Evolutionary conservation across 2,113 vertebrate genomes (phyloP), one percentile per base, ranked within the genome.

Genomic region (Eidolon helvum): DNA sequence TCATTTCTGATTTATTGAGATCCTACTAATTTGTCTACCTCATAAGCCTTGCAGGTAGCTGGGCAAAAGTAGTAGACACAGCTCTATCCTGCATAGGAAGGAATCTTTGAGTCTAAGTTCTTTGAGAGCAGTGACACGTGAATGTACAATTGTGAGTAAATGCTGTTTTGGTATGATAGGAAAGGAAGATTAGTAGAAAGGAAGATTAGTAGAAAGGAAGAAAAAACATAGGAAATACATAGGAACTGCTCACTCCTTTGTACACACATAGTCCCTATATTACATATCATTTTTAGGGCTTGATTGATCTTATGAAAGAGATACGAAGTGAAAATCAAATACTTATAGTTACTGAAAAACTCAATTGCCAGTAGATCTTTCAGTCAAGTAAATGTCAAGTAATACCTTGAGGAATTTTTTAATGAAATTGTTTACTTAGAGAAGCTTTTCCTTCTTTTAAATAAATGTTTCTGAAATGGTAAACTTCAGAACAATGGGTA

Each of bases 391-490:
- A 57, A 82, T 74, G 45, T 35, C 77, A 91, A 59, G 28, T 3
- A 75, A 63, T 75, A 69, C 18, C 30, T 78, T 75, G 43, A 87
- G 33, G 63, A 79, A 38, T 50, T 84, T 55, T 19, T 2, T 33
- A 90, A 66, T 77, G 15, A 84, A 82, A 65, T 40, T n/a, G 19
- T 28, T 28, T 79, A 33, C 9, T 66, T 83, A 87, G 59, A 74
- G 43, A 95, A 63, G 68, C 19, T 82, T 95, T 90, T 10, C 45
- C 30, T 78, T 80, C 57, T 45, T 72, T 91, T 38, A 90, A 57
- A 68, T 68, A 82, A 68, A 69, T 57, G 33, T 87, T 91, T 96
- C 68, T 84, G 33, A 93, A 93, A 86, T 57, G 74, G 11, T 71
- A 79, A 91, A 87, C 82, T 71, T 95, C 21, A 80, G 10, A 28